A percentile compares a stretch with the other conserved stretches of the same genome.
phyloP scores from a whole-genome alignment of 2,797 vertebrate species.

The Sebastiscus albofasciatus region DNA sequence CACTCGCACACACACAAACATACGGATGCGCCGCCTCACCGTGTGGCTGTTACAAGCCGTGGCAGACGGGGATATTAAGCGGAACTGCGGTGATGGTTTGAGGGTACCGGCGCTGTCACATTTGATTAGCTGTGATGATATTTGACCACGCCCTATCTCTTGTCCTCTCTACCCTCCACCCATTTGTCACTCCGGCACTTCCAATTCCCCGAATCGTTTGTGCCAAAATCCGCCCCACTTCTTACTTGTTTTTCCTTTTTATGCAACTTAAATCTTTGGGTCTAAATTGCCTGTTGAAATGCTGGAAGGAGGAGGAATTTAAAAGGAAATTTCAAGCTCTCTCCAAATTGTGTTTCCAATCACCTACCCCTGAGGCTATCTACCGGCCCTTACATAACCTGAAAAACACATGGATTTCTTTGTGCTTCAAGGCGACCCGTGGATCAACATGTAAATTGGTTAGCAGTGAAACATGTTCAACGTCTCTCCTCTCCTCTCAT shows the following conservation, averaged over 20 bases:
- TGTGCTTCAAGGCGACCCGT: conserved; percentile 30
- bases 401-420: conserved; percentile 24
- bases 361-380: background rate
- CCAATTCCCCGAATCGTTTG: background rate
- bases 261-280: background rate
- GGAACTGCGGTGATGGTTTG: conserved; percentile 61
- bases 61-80: conserved; percentile 65
- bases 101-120: conserved; percentile 68
- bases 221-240: background rate
- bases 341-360: conserved; percentile 30
- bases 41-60: conserved; percentile 51
- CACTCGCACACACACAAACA: background rate
- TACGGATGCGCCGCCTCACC: conserved; percentile 40
- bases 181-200: background rate
- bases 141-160: conserved; percentile 39
- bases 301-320: conserved; percentile 22
- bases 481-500: conserved; percentile 3
- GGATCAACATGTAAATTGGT: conserved; percentile 60
- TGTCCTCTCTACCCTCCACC: background rate
- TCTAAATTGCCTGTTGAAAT: conserved; percentile 45
- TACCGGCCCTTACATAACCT: conserved; percentile 10
- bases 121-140: conserved; percentile 68
- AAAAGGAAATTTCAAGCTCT: conserved; percentile 8
- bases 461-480: conserved; percentile 32
- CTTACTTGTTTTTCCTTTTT: background rate